Evolutionary conservation across 2,113 vertebrate genomes (phyloP).

Genomic region (Myxocyprinus asiaticus): DNA sequence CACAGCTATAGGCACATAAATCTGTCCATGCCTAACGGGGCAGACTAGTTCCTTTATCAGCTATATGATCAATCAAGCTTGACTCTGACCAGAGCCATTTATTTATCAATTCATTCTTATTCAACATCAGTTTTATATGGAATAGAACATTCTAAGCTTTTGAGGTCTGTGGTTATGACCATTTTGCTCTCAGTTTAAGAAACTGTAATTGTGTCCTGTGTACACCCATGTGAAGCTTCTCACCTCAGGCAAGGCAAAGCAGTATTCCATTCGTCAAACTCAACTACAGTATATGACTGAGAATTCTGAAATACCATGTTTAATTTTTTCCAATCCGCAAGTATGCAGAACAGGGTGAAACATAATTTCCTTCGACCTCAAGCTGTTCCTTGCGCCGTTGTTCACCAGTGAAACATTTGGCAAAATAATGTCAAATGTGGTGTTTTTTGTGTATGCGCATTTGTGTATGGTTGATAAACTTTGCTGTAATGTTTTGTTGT

Average conservation of each 20-base stretch:
- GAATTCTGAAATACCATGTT: conserved; percentile 18
- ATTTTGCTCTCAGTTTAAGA: conserved; percentile 1
- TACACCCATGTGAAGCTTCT: conserved; percentile 15
- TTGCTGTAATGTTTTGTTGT: neutral
- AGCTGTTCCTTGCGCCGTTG: neutral
- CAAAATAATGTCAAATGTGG: conserved; percentile 4
- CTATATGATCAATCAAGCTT: conserved; percentile 9
- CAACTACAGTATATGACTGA: neutral
- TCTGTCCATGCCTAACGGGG: conserved; percentile 7
- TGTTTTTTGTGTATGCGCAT: neutral
- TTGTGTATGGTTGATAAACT: neutral
- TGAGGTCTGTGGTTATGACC: conserved; percentile 40
- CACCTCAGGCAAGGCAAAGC: conserved; percentile 21
- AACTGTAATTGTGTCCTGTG: conserved; percentile 9
- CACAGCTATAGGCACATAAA: conserved; percentile 27
- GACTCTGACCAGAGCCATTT: conserved; percentile 3
- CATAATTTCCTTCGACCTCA: neutral
- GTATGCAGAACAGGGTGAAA: neutral
- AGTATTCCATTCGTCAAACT: conserved; percentile 38
- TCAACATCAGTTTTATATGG: neutral
- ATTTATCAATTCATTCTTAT: conserved; percentile 23
- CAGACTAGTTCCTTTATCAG: neutral
- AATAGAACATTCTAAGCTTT: neutral
- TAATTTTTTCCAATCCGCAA: conserved; percentile 38
- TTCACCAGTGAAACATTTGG: neutral